Evolutionary conservation across 2,797 vertebrate genomes (phyloP).

Genomic region (Chromobotia macracanthus): DNA sequence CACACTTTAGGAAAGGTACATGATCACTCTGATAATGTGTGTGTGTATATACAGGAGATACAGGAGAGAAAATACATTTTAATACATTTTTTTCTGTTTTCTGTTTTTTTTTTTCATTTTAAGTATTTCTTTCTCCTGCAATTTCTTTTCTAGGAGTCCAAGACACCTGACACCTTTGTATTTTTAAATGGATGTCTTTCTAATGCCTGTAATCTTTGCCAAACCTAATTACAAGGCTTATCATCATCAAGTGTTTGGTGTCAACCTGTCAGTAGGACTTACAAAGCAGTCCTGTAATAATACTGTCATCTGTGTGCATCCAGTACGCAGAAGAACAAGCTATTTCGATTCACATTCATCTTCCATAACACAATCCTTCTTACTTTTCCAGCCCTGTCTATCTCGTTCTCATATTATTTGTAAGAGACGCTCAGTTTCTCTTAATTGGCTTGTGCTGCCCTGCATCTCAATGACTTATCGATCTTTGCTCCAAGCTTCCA

Average conservation of each 20-base stretch:
- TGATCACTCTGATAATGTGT: not conserved
- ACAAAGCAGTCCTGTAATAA: slow-evolving; percentile 22
- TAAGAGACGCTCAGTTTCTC: slow-evolving; percentile 56
- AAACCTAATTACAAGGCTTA: slow-evolving; percentile 34
- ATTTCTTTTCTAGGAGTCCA: not conserved
- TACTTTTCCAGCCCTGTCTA: slow-evolving; percentile 16
- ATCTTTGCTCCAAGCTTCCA: slow-evolving; percentile 65
- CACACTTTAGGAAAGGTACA: too few relatives aligned
- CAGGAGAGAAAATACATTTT: too few relatives aligned
- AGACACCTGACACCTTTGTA: slow-evolving; percentile 27
- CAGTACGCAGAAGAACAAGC: not conserved
- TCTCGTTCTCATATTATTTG: slow-evolving; percentile 59
- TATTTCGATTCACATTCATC: not conserved
- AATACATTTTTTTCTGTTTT: too few relatives aligned
- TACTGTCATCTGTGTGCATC: slow-evolving; percentile 23
- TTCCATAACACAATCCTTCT: not conserved
- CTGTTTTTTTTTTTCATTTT: too few relatives aligned
- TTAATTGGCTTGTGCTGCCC: slow-evolving; percentile 64
- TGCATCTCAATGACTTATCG: slow-evolving; percentile 67
- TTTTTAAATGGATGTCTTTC: slow-evolving; percentile 12
- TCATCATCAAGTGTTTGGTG: slow-evolving; percentile 36
- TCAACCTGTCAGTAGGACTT: slow-evolving; percentile 40
- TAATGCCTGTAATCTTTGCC: not conserved
- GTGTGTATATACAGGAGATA: too few relatives aligned
- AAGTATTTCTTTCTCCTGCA: too few relatives aligned